A percentile compares a stretch with the other conserved stretches of the same genome.
Conservation (phyloP, 2,888 invertebrate species). For the Brachylomia viminalis region DNA sequence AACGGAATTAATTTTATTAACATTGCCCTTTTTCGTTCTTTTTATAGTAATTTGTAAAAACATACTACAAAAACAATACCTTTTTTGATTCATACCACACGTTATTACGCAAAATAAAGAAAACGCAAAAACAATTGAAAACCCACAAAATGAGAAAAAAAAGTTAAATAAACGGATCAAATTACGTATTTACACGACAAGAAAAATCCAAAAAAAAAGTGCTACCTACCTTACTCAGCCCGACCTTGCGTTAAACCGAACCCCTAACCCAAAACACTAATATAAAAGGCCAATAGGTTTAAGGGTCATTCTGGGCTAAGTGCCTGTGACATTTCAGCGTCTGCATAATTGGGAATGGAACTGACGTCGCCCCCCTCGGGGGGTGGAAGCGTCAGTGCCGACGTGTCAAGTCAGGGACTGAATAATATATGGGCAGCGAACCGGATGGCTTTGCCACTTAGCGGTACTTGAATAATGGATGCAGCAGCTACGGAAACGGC, state of each 20-base stretch:
- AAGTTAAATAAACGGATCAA: constrained; percentile 15
- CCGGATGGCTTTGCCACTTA: constrained; percentile 89
- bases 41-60: background rate
- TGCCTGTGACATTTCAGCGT: constrained; percentile 86
- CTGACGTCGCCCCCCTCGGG: constrained; percentile 78
- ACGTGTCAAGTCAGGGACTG: constrained; percentile 88
- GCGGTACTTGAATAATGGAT: constrained; percentile 86
- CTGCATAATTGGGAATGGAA: constrained; percentile 88
- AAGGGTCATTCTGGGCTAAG: constrained; percentile 87
- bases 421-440: constrained; percentile 87
- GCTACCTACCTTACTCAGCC: constrained; percentile 43
- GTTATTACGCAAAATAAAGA: background rate
- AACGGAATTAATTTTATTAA: background rate
- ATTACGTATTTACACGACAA: constrained; percentile 58
- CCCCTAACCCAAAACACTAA: constrained; percentile 82
- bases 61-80: background rate
- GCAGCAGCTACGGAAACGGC: constrained; percentile 71
- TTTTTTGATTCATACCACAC: background rate
- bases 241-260: constrained; percentile 64
- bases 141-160: constrained; percentile 1
- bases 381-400: constrained; percentile 80
- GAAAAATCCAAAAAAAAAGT: constrained; percentile 44
- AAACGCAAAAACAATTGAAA: background rate
- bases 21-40: background rate
- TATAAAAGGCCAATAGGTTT: constrained; percentile 89